phyloP scores from a whole-genome alignment of 1,140 invertebrate genomes.

The Zaprionus africanus region DNA sequence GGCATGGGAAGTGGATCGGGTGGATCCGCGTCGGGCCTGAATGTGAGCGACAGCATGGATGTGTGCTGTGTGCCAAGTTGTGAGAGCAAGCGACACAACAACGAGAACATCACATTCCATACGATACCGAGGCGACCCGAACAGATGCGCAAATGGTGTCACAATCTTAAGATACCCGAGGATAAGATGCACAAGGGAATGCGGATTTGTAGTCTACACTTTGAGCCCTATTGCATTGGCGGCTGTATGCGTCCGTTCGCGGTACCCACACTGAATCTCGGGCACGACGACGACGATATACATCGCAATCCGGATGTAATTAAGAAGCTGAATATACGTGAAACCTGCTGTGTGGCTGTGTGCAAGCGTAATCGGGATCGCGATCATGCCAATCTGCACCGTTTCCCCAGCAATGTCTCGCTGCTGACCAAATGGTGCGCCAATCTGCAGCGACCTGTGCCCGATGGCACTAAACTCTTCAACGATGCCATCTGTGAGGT shows the following conservation, averaged over 20 bases:
- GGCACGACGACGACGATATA: constrained; percentile 76
- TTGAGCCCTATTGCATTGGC: constrained; percentile 79
- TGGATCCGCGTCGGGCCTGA: constrained; percentile 39
- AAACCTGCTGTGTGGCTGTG: constrained; percentile 76
- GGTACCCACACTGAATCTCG: constrained; percentile 72
- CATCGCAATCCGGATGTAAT: constrained; percentile 81
- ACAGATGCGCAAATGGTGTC: constrained; percentile 80
- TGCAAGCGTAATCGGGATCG: constrained; percentile 77
- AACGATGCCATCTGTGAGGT: constrained; percentile 81
- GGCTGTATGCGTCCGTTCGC: constrained; percentile 83
- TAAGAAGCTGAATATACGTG: constrained; percentile 78
- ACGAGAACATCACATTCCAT: constrained; percentile 78
- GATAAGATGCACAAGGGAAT: constrained; percentile 79
- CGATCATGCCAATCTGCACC: constrained; percentile 79
- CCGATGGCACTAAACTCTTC: constrained; percentile 76
- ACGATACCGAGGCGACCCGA: constrained; percentile 78
- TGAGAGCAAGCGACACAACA: constrained; percentile 77
- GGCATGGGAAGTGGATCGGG: constrained; percentile 33
- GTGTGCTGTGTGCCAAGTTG: constrained; percentile 77
- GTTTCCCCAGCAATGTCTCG: constrained; percentile 72
- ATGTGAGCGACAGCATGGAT: constrained; percentile 71
- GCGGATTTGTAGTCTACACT: constrained; percentile 76
- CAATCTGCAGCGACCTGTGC: constrained; percentile 69
- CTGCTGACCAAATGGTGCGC: constrained; percentile 76
- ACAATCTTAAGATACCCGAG: constrained; percentile 74